Conservation (phyloP, 2,888 invertebrate genomes). For the Metopia argyrocephala region DNA sequence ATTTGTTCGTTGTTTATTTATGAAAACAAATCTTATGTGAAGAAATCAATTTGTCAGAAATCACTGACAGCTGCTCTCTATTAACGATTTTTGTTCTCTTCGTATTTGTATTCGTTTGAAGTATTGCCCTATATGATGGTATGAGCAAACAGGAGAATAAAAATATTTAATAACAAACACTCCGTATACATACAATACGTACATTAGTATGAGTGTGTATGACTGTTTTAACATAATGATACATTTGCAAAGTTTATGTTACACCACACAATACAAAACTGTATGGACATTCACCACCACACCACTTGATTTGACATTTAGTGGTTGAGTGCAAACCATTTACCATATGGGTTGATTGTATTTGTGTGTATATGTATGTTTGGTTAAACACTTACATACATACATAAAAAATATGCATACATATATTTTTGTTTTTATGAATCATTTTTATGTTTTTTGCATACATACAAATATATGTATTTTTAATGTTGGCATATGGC, state of each 20-base stretch:
- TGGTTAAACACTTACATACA: neutral
- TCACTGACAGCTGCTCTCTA: conserved; percentile 74
- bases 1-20: neutral
- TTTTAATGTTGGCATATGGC: no score
- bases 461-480: no score
- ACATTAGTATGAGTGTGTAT: conserved; percentile 9
- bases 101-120: no score
- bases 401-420: neutral
- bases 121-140: no score
- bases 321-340: conserved; percentile 35
- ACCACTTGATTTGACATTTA: conserved; percentile 49
- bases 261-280: neutral
- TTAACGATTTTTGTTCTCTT: conserved; percentile 9
- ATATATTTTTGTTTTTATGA: neutral
- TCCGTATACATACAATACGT: conserved; percentile 8
- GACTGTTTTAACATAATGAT: neutral
- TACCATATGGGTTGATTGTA: neutral
- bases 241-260: neutral
- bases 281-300: conserved; percentile 22
- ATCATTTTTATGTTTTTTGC: neutral
- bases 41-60: conserved; percentile 76
- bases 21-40: conserved; percentile 65
- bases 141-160: neutral
- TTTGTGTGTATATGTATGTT: neutral
- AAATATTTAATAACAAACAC: no score